These are phyloP conservation scores for Urophycis tenuis DNA, from an alignment of 2,797 vertebrate species.

Conservation along the genomic window DNA sequence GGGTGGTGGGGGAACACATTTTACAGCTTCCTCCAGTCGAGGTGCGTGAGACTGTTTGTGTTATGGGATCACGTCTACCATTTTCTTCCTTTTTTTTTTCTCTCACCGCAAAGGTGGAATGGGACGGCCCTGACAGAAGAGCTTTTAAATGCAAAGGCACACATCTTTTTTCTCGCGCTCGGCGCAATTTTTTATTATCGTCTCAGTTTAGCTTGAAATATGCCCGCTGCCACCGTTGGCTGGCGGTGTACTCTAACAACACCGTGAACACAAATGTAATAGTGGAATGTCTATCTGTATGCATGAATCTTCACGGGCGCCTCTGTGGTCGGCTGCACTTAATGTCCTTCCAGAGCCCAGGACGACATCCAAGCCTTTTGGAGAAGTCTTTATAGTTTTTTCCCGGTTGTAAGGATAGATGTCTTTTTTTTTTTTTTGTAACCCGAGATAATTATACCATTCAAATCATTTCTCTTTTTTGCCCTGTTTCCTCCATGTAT, in stretches of 20 bases:
- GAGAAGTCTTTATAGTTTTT: background rate
- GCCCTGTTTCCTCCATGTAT: background rate
- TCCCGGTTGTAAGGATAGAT: background rate
- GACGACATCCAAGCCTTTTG: background rate
- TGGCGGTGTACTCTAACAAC: background rate
- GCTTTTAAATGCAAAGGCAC: conserved; percentile 4
- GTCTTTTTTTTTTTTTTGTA: background rate
- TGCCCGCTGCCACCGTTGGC: conserved; percentile 7
- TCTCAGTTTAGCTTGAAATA: conserved; percentile 9
- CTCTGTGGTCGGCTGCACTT: conserved; percentile 4
- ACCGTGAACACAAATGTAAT: conserved; percentile 9
- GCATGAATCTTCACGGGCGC: background rate
- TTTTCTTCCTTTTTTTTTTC: too few species aligned
- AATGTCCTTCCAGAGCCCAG: background rate
- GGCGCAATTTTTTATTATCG: background rate
- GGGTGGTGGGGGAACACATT: too few species aligned
- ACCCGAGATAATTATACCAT: background rate
- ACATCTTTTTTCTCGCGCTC: conserved; percentile 5
- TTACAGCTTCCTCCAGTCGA: background rate
- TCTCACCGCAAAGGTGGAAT: background rate
- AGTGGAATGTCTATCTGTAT: background rate
- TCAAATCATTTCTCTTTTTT: background rate
- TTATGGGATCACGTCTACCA: background rate
- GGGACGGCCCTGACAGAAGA: background rate
- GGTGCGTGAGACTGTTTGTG: background rate